Base-by-base conservation (phyloP, 1,140 invertebrate genomes). In the Zaprionus inermis region DNA sequence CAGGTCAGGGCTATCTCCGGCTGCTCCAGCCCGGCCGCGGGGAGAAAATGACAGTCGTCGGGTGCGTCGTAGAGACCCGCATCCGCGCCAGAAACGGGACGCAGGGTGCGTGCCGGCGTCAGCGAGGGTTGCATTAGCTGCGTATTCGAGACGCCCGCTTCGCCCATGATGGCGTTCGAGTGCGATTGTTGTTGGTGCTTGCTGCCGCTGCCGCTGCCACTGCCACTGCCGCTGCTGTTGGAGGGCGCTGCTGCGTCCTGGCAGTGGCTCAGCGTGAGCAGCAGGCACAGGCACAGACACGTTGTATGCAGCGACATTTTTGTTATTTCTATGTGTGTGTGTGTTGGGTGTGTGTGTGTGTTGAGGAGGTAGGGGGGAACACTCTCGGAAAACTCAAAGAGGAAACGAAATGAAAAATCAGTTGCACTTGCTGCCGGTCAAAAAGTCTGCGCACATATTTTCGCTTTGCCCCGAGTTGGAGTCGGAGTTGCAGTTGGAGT, bases 1-100 rank as follows among this genome's bases (percentile, higher is more conserved):
- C 97, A 98, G 46, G 95, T 95, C 36, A 98, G 93, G 11, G 95
- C 94, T 54, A 97, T 96, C 86, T 97, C 96, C 79, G 95, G 95
- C 38, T 80, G 73, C 6, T 85, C 80, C 46, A 86, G 66, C 0
- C 78, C 78, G 0, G 72, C 76, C 4, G 84, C 88, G 41, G 85
- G 89, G 66, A 86, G 67, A 28, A 91, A 92, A 36, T 92, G 90
- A 85, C 97, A 97, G 90, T 97, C 96, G 79, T 97, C 96, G 14
- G 96, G 96, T 72, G 96, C 95, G 91, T 97, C 96, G 92, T 97
- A 97, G 16, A 91, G 70, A 11, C 76, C 57, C 18, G 70, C 59
- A 76, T 91, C 85, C 3, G 77, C 74, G n/a, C 56, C 80, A 30
- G 64, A 65, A 12, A 86, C 32, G 1, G 84, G 84, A 20, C 83